Evolutionary conservation across 1,140 invertebrate genomes (phyloP).

Genomic region (Drosophila willistoni): DNA sequence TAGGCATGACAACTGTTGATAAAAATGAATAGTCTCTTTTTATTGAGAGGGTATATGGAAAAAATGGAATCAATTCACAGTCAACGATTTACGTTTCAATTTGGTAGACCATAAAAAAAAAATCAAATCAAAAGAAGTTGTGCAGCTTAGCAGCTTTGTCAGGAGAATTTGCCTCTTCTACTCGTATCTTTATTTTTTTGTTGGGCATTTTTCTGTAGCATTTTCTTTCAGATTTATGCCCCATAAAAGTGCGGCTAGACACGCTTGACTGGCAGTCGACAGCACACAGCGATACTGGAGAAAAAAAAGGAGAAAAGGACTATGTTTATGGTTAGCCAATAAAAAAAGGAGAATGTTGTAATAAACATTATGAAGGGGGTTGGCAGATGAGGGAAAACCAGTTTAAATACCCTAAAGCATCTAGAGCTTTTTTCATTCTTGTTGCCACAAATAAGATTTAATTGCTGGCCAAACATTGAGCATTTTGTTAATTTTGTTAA

Average conservation of each 20-base stretch:
- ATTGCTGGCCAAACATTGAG: constrained; percentile 30
- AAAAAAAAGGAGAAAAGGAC: constrained; percentile 27
- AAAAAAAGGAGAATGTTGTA: constrained; percentile 34
- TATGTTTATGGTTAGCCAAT: constrained; percentile 61
- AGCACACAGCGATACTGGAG: neutral
- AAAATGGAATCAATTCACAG: constrained; percentile 42
- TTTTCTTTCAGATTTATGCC: constrained; percentile 66
- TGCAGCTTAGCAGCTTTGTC: constrained; percentile 52
- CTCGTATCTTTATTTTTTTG: constrained; percentile 34
- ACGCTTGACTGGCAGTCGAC: constrained; percentile 26
- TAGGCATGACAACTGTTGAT: too few species aligned
- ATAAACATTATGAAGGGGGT: constrained; percentile 16
- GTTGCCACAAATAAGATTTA: constrained; percentile 32
- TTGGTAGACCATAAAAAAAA: constrained; percentile 45
- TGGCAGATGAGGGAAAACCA: neutral
- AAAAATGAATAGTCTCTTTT: neutral
- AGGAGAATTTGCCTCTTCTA: constrained; percentile 44
- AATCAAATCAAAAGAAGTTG: constrained; percentile 25
- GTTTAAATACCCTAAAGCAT: constrained; percentile 10
- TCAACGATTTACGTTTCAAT: constrained; percentile 56
- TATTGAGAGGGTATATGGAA: neutral
- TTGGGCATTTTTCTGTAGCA: constrained; percentile 49
- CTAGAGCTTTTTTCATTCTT: constrained; percentile 12
- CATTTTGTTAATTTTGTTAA: constrained; percentile 64
- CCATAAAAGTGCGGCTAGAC: constrained; percentile 69